Percentiles rank a stretch among this genome's conserved stretches.
Evolutionary conservation across 2,888 invertebrate genomes (phyloP).

Genomic region (Euspilapteryx auroguttella): DNA sequence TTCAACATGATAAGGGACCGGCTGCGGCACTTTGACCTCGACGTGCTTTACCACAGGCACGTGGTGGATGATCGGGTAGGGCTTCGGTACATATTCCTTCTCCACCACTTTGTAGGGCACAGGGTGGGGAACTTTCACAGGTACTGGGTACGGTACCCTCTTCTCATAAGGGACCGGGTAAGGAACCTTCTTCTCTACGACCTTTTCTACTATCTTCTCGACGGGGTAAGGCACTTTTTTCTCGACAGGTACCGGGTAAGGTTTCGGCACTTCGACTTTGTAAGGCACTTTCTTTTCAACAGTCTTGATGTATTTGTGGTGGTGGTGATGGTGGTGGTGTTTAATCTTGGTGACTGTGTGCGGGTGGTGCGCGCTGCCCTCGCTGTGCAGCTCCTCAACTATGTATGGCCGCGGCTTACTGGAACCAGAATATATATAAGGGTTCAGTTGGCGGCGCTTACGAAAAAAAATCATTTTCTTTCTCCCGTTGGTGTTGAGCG

Average conservation of each 20-base stretch:
- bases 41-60: conserved; percentile 40
- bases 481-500: conserved; percentile 13
- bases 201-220: conserved; percentile 25
- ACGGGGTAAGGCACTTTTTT: conserved; percentile 33
- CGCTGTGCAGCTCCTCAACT: conserved; percentile 23
- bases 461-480: conserved; percentile 29
- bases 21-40: conserved; percentile 41
- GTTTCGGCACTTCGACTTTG: conserved; percentile 60
- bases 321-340: conserved; percentile 68
- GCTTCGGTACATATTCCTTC: conserved; percentile 48
- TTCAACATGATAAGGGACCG: conserved; percentile 33
- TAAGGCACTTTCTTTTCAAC: conserved; percentile 55
- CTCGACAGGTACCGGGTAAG: conserved; percentile 46
- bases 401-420: conserved; percentile 20
- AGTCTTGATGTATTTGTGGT: conserved; percentile 65
- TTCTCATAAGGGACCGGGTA: conserved; percentile 30
- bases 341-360: conserved; percentile 44
- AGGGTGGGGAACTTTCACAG: conserved; percentile 31
- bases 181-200: conserved; percentile 26
- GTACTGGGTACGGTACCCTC: conserved; percentile 39
- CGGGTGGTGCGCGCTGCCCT: conserved; percentile 21
- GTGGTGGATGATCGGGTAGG: conserved; percentile 44
- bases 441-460: conserved; percentile 24
- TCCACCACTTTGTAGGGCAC: conserved; percentile 53
- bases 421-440: conserved; percentile 28